Base-by-base conservation (phyloP, 2,888 invertebrate genomes). In the Hypercompe scribonia region DNA sequence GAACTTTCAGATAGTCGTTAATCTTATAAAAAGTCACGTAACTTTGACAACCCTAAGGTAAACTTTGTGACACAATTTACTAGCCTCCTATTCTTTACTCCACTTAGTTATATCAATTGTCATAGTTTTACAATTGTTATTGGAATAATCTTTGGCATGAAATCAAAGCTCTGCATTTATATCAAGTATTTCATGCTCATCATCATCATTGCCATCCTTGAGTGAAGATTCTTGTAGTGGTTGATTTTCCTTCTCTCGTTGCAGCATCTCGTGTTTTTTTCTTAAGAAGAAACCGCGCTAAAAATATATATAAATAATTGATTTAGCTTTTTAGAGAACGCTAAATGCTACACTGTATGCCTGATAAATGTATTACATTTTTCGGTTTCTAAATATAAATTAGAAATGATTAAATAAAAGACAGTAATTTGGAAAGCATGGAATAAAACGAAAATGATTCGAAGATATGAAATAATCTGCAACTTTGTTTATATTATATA, bases 211-310 rank as follows among this genome's bases (percentile, higher is more conserved):
- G 1, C 58, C 65, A 28, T 69, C 68, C 10, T 65, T 46, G 7
- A 31, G 18, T 61, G 24, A 4, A 70, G 72, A 54, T 31, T 76
- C 70, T 34, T 75, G 39, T 21, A 77, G 65, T 21, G 66, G 67
- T 33, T 83, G 73, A 13, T 65, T 73, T 15, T 65, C 76, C 63
- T 77, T 83, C 5, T 75, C 72, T 0, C 73, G 65, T 42, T 79
- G 85, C 33, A 84, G 18, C 79, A 83, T 61, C 4, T 76, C 67
- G n/a, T 76, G 83, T 15, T 74, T 77, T 1, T 75, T 83, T 18
- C 83, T 73, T 63, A 78, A 65, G 70, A 83, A 83, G 76, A 83
- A 83, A 0, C 83, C 83, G 18, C 74, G 69, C 83, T 83, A 83
- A 13, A 39, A 74, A 67, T n/a, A 46, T 46, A 42, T 21, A 36